These are phyloP conservation scores for Diadophis punctatus DNA, from an alignment of 2,113 vertebrate genomes.

Conservation along the genomic window DNA sequence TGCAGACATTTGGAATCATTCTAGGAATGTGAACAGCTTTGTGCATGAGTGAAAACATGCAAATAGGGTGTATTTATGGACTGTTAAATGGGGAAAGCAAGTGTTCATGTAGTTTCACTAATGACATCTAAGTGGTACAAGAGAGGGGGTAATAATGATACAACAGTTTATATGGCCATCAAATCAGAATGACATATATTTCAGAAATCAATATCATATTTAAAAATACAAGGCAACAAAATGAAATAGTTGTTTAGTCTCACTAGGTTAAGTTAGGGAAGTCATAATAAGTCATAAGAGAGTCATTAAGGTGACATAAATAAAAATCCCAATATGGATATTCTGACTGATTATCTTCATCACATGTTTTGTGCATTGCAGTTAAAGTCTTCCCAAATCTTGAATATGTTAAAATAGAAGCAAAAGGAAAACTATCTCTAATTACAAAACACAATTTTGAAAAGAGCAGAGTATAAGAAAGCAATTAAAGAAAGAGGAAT, in stretches of 20 bases:
- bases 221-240: not conserved
- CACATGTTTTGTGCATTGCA: not conserved
- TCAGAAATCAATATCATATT: not conserved
- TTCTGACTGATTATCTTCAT: not conserved
- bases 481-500: not conserved
- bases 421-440: not conserved
- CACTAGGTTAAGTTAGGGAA: not conserved
- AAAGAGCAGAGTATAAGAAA: constrained; percentile 2
- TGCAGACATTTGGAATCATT: constrained; percentile 18
- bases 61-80: not conserved
- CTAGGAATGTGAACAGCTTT: not conserved
- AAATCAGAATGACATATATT: not conserved
- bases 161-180: not conserved
- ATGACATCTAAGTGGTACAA: not conserved
- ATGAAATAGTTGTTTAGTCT: not conserved
- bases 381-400: not conserved
- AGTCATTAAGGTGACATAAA: not conserved
- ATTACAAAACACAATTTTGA: not conserved
- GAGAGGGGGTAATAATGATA: not conserved
- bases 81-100: not conserved
- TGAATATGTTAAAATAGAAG: not conserved
- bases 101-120: not conserved
- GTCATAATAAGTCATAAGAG: not conserved
- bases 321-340: not conserved
- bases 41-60: not conserved